Base-by-base conservation (phyloP, 2,888 invertebrate genomes). In the Lepas anatifera region DNA sequence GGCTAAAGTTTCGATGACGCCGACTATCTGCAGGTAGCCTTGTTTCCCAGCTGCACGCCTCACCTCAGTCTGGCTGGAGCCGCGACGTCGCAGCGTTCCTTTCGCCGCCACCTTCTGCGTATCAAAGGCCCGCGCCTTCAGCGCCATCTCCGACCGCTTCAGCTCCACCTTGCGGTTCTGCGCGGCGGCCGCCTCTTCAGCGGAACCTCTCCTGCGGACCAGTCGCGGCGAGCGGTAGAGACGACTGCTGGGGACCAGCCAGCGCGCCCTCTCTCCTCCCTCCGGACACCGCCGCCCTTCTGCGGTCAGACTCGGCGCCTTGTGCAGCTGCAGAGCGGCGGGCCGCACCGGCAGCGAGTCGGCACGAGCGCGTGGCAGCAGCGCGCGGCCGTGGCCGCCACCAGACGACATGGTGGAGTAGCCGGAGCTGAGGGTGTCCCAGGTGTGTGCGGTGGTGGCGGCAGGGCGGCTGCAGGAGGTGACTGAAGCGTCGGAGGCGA, bases 51-150 rank as follows among this genome's bases (percentile, higher is more conserved):
- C 67, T 67, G 69, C 66, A 58, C 68, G 69, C 69, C 70, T 67
- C 68, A 72, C 72, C 72, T 72, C 69, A 41, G 70, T 69, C 67
- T 69, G 67, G 70, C 52, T 68, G 67, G 70, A 41, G 68, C 70
- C 69, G 69, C 70, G 50, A 58, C 81, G 79, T 74, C 82, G 81
- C 32, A 80, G 77, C 67, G 80, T 78, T 13, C 79, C 79, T 74
- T 79, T 80, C 27, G 72, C 72, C 37, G 76, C 71, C 18, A 75
- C 73, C 72, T 75, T 75, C 67, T 72, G 71, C 68, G 72, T 74
- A 48, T 76, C 76, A 71, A 76, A 58, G 68, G 72, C 41, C 63
- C 69, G 68, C 46, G 69, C 58, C 48, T 71, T 66, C 11, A 37
- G 66, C 25, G 66, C 66, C 66, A 66, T 39, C 41, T 66, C 66